Conservation (phyloP, 1,140 invertebrate genomes). For the Solenopsis invicta region DNA sequence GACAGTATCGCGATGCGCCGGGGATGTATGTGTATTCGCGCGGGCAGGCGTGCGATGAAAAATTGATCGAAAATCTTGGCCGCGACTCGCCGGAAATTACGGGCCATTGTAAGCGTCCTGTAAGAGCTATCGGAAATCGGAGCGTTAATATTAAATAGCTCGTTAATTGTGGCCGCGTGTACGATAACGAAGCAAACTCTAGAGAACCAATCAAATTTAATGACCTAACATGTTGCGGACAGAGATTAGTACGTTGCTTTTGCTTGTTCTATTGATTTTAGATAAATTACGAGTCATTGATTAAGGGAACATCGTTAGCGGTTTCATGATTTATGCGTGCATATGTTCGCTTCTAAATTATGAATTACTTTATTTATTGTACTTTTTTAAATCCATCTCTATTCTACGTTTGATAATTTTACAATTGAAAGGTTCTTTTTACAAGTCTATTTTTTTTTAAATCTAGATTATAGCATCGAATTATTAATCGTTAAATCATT, state of each 20-base stretch:
- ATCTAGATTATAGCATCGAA: no score
- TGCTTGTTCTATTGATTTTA: conserved; percentile 33
- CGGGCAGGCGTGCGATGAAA: conserved; percentile 15
- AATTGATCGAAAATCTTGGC: conserved; percentile 39
- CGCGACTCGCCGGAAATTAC: neutral
- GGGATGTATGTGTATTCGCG: neutral
- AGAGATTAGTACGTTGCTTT: neutral
- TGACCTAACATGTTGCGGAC: conserved; percentile 24
- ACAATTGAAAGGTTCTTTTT: no score
- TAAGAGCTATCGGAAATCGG: conserved; percentile 53
- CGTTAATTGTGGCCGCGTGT: conserved; percentile 39
- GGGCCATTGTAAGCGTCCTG: neutral
- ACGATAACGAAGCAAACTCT: conserved; percentile 44
- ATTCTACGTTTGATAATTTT: neutral
- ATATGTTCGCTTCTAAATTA: neutral
- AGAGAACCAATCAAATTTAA: conserved; percentile 55
- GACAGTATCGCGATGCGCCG: neutral
- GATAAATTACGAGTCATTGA: neutral
- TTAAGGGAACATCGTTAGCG: neutral
- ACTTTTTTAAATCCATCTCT: neutral
- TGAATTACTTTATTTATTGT: neutral
- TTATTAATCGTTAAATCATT: no score
- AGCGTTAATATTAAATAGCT: conserved; percentile 58
- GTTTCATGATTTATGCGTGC: neutral
- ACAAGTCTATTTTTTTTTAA: no score